Evolutionary conservation across 92 coral and sea anemone genomes (phyloP).

Genomic region (Anthopleura xanthogrammica): DNA sequence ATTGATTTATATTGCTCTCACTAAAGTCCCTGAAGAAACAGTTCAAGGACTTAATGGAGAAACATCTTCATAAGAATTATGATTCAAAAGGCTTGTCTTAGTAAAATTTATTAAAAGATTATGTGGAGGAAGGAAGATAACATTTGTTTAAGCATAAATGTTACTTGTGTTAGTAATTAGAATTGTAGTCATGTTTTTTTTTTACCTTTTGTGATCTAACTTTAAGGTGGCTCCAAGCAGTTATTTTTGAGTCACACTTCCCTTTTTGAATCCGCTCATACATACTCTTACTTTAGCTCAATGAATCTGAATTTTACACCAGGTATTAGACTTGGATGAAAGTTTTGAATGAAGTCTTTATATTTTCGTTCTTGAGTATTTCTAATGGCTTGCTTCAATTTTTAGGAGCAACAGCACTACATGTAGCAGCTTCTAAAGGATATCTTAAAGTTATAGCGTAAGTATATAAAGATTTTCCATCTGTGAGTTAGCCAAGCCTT

Average conservation of each 20-base stretch:
- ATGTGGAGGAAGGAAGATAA: too few species aligned
- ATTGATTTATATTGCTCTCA: too few species aligned
- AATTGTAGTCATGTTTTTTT: not conserved
- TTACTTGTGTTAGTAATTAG: not conserved
- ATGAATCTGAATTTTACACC: too few species aligned
- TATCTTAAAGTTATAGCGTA: slow-evolving; percentile 95
- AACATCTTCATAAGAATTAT: too few species aligned
- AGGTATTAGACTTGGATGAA: too few species aligned
- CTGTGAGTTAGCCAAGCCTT: not conserved
- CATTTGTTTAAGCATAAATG: not conserved
- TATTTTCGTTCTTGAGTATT: not conserved
- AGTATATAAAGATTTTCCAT: slow-evolving; percentile 6
- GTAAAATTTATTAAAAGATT: not conserved
- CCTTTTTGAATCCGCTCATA: too few species aligned
- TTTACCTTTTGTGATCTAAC: not conserved
- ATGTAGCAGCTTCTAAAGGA: slow-evolving; percentile 97
- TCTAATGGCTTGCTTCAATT: not conserved
- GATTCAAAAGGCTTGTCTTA: too few species aligned
- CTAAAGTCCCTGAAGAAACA: too few species aligned
- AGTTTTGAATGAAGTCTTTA: too few species aligned
- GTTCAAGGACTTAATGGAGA: too few species aligned
- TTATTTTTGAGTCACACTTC: too few species aligned
- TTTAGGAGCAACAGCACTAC: slow-evolving; percentile 93
- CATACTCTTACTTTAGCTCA: too few species aligned
- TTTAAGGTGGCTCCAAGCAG: not conserved